Evolutionary conservation across 2,888 invertebrate genomes (phyloP), one percentile per base, ranked within the genome.

Genomic region (Limnephilus rhombicus): DNA sequence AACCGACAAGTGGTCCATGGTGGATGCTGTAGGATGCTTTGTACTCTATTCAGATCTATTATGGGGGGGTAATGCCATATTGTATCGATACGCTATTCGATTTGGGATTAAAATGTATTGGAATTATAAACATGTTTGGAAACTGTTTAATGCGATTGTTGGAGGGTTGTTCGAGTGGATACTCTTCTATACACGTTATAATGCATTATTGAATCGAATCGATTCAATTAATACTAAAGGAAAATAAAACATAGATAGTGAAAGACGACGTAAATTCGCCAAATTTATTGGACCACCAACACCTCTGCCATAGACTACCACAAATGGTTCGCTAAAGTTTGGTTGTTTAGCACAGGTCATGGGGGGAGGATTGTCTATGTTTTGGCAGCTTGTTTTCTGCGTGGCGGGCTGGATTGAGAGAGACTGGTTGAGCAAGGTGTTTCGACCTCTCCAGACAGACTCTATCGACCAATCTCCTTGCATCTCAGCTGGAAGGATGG

Each of bases 31-130:
- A 11, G 18, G 5, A 45, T 86, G 83, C 37, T 83, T n/a, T 68
- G n/a, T 41, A 53, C 31, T 53, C 53, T 53, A 87, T 53, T 87
- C 85, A 85, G 82, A 31, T 82, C 49, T 13, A 49, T 49, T 49
- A 49, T 11, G n/a, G 80, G 88, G 88, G 88, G 88, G 80, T 31
- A 15, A 15, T 18, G 45, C 41, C 7, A 9, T 41, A 29, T 89
- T 53, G 34, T n/a, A 89, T 37, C 45, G 45, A 86, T 86, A 80
- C n/a, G 80, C 80, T 80, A 80, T 89, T 89, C 88, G 88, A 89
- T 89, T n/a, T 34, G 37, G 80, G 80, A 89, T 89, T 89, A 80
- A 68, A 68, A 68, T 68, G 24, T 45, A 45, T 45, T 13, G 86
- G 45, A 86, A n/a, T 86, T 11, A 45, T 86, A 86, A 86, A 29